Base-by-base conservation (phyloP, 2,113 vertebrate species). In the Delphinus delphis region DNA sequence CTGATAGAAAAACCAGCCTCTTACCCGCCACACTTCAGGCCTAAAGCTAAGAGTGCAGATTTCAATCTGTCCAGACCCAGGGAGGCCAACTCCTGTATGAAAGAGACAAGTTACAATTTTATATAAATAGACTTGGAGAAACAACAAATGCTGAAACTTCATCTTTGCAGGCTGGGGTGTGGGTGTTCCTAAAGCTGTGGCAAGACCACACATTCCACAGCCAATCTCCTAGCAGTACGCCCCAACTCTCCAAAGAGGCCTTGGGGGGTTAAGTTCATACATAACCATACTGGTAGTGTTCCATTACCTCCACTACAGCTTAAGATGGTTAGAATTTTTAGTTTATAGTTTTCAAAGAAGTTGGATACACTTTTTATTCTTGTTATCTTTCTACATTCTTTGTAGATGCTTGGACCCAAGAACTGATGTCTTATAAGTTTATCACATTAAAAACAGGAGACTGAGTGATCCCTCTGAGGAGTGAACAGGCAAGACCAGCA, bases 11-110 rank as follows among this genome's bases (percentile, higher is more conserved):
- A 73, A 70, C 0, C 10, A 41, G 60, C 71, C 44, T 55, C 99
- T 99, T 98, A 99, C 99, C 99, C 99, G 4, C 99, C 99, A 97
- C 99, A 99, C 96, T 99, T 99, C 47, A 99, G 98, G 31, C 99
- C 99, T 98, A 99, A 97, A 1, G 99, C 99, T 99, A 99, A 98
- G 28, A 99, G 99, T 88, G 99, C 99, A 77, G 99, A 99, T 98
- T 99, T 99, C 97, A 99, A 98, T 89, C 99, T 99, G 98, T 99
- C 99, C 98, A 99, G 98, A 98, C 99, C 99, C 95, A 99, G 96
- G 36, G 99, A 99, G 1, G 99, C 99, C 99, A 99, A 98, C 96
- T 99, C 99, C 99, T 99, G 96, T 28, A 63, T 95, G 94, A 97
- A 86, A 97, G 18, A 93, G 17, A 89, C 5, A 55, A 68, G 23